Percentiles rank a stretch among this genome's conserved stretches.
phyloP scores from a whole-genome alignment of 1,140 invertebrate genomes.

The Maniola jurtina region DNA sequence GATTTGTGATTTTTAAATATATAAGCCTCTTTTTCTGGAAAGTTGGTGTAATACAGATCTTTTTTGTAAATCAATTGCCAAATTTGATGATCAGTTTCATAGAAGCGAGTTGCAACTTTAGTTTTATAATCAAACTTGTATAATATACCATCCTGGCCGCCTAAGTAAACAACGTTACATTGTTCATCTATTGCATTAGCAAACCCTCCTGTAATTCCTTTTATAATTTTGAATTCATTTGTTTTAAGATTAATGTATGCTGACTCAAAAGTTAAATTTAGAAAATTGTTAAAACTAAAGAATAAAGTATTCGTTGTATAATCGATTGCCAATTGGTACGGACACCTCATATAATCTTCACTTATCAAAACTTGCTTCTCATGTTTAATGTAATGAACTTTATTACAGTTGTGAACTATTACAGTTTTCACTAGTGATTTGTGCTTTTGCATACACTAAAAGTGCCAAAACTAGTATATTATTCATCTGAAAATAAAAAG shows the following conservation, averaged over 20 bases:
- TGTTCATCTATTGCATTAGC: constrained; percentile 42
- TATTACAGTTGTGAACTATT: constrained; percentile 29
- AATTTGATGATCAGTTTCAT: constrained; percentile 36
- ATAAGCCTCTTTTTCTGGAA: constrained; percentile 43
- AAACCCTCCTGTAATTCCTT: constrained; percentile 43
- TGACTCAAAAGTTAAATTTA: constrained; percentile 32
- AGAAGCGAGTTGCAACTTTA: constrained; percentile 34
- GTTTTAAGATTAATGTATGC: constrained; percentile 48
- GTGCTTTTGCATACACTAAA: not conserved
- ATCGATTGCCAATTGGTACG: constrained; percentile 52
- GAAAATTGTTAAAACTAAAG: constrained; percentile 39
- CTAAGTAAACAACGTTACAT: constrained; percentile 42
- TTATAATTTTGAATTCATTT: constrained; percentile 36
- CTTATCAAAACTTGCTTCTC: constrained; percentile 37
- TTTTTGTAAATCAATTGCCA: constrained; percentile 58
- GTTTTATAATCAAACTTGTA: constrained; percentile 44
- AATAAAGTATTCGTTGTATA: constrained; percentile 48
- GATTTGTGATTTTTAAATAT: constrained; percentile 33
- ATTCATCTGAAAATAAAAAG: constrained; percentile 9
- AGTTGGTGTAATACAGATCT: constrained; percentile 45
- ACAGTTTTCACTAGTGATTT: constrained; percentile 27
- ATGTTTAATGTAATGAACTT: constrained; percentile 32
- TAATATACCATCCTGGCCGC: constrained; percentile 45
- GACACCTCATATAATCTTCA: constrained; percentile 27
- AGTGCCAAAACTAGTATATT: not conserved